Evolutionary conservation across 2,113 vertebrate genomes (phyloP), one percentile per base, ranked within the genome.

Genomic region (Paratilapia polleni): DNA sequence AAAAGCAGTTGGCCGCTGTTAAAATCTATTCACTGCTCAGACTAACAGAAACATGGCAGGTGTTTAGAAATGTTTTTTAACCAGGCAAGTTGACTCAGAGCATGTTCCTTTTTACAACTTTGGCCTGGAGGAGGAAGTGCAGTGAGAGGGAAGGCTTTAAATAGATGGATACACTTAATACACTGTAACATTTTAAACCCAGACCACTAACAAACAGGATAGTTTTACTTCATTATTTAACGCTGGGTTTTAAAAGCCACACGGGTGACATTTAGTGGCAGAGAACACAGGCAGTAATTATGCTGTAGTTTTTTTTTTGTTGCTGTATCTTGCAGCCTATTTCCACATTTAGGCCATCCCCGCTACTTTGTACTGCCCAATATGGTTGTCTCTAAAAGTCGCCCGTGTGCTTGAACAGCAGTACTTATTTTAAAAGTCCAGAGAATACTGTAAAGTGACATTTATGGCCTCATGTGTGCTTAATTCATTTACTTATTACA

Each of bases 221-320:
- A 76, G 52, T 81, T 52, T 61, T 56, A 58, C 68, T 68, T 41
- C 66, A 89, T 90, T 82, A 47, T 84, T 82, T 63, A 83, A 59
- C 17, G 4, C 76, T 76, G 54, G 7, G 38, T 17, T 78, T 73
- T 70, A 31, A 1, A 78, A 61, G 20, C 79, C 73, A 81, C 81
- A 83, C 4, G 17, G 7, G 77, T 15, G 22, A 38, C 62, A 84
- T 90, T 91, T 83, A 22, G 79, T 85, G 47, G 14, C 79, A 63
- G 47, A 61, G 6, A 59, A 77, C 49, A 36, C 43, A 59, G 0
- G 19, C 49, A 86, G 49, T 88, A 22, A 79, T 83, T 82, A 79
- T 41, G 31, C 47, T 82, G 19, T 38, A 43, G 19, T 20, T 43
- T 31, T n/a, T 84, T 70, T 76, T 63, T 81, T 73, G 15, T 56